phyloP scores from a whole-genome alignment of 2,113 vertebrate species.

The Tragelaphus imberbis region DNA sequence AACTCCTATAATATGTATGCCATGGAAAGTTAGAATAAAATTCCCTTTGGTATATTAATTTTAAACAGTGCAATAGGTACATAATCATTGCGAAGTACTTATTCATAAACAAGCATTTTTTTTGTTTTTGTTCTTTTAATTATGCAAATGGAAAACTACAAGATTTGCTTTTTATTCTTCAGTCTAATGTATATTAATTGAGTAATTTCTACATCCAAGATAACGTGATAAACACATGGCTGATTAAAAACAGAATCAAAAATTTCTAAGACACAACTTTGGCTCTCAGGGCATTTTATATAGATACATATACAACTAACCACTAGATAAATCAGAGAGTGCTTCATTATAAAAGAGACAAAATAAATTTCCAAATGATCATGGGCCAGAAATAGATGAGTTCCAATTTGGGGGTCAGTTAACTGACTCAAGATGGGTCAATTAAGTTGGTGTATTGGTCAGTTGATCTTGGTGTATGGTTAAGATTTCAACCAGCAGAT shows the following conservation, averaged over 20 bases:
- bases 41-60: neutral
- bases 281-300: neutral
- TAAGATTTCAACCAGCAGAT: neutral
- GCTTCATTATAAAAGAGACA: neutral
- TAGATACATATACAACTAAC: neutral
- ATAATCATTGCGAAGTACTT: neutral
- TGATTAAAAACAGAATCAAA: neutral
- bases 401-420: neutral
- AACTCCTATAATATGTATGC: neutral
- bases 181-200: neutral
- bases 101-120: neutral
- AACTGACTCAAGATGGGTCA: neutral
- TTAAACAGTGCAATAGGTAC: neutral
- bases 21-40: neutral
- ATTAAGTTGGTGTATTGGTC: neutral
- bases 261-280: neutral
- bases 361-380: neutral
- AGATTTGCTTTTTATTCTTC: neutral
- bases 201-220: neutral
- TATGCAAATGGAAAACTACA: neutral
- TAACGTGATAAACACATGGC: neutral
- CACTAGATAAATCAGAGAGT: neutral
- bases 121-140: slow-evolving; percentile 4
- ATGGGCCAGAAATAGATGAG: neutral
- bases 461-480: neutral